A percentile compares a stretch with the other conserved stretches of the same genome.
Evolutionary conservation across 1,140 invertebrate species (phyloP).

Genomic region (Rhynchophorus ferrugineus): DNA sequence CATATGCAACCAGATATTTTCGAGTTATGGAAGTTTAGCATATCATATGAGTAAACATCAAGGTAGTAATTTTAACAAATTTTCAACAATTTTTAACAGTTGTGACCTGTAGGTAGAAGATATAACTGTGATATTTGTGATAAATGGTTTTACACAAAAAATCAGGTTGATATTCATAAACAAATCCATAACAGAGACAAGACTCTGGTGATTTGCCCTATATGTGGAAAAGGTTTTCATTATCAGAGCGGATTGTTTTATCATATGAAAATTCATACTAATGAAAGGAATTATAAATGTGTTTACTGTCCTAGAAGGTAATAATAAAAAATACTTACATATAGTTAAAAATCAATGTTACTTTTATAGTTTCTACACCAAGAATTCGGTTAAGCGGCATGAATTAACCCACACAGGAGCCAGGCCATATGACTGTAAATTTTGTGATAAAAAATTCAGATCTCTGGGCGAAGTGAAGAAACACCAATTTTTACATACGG

Average conservation of each 20-base stretch:
- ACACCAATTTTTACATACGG: slow-evolving; percentile 54
- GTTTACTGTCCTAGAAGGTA: slow-evolving; percentile 31
- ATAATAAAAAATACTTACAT: not conserved
- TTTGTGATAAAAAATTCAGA: slow-evolving; percentile 54
- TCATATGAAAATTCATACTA: slow-evolving; percentile 29
- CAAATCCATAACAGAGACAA: slow-evolving; percentile 18
- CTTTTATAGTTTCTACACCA: slow-evolving; percentile 14
- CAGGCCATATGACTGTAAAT: slow-evolving; percentile 67
- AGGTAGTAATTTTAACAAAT: slow-evolving; percentile 8
- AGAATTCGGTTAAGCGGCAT: slow-evolving; percentile 58
- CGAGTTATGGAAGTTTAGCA: not conserved
- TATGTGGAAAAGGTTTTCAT: slow-evolving; percentile 28
- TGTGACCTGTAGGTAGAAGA: slow-evolving; percentile 17
- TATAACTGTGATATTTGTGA: slow-evolving; percentile 19
- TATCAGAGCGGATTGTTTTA: slow-evolving; percentile 24
- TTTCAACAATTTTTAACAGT: not conserved
- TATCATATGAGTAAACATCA: slow-evolving; percentile 16
- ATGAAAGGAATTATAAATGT: slow-evolving; percentile 34
- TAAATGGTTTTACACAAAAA: slow-evolving; percentile 18
- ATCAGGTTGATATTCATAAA: slow-evolving; percentile 10
- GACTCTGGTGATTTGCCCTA: slow-evolving; percentile 18
- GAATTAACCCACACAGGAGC: slow-evolving; percentile 64
- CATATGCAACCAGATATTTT: slow-evolving; percentile 10
- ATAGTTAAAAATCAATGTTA: not conserved
- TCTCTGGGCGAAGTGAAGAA: slow-evolving; percentile 35